Evolutionary conservation across 2,888 invertebrate genomes (phyloP).

Genomic region (Azorinus chamasolen): DNA sequence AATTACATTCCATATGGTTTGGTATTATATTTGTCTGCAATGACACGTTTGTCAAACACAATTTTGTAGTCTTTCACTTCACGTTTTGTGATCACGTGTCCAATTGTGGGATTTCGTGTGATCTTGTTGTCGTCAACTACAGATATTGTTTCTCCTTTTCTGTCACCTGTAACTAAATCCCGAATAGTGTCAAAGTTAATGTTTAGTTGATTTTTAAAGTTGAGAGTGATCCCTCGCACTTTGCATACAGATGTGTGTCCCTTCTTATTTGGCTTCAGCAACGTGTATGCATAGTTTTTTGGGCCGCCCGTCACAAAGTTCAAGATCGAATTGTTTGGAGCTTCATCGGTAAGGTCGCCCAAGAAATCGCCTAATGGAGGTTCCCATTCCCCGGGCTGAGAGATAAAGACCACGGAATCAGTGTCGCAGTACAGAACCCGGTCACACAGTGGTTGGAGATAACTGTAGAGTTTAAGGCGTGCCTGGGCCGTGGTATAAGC

Average conservation of each 20-base stretch:
- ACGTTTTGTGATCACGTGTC: slow-evolving; percentile 21
- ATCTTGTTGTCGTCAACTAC: slow-evolving; percentile 38
- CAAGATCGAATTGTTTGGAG: slow-evolving; percentile 17
- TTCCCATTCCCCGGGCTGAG: slow-evolving; percentile 11
- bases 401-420: slow-evolving; percentile 32
- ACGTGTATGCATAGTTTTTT: slow-evolving; percentile 30
- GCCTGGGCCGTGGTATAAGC: slow-evolving; percentile 36
- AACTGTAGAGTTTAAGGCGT: slow-evolving; percentile 36
- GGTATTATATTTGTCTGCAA: slow-evolving; percentile 12
- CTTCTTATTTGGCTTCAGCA: slow-evolving; percentile 17
- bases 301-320: slow-evolving; percentile 32
- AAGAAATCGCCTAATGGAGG: slow-evolving; percentile 15
- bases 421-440: slow-evolving; percentile 29
- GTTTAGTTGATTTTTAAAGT: slow-evolving; percentile 31
- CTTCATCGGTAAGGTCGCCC: slow-evolving; percentile 19
- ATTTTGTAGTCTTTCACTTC: slow-evolving; percentile 42
- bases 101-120: slow-evolving; percentile 15
- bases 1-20: slow-evolving; percentile 18
- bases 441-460: slow-evolving; percentile 13
- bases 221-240: slow-evolving; percentile 36
- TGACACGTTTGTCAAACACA: slow-evolving; percentile 14
- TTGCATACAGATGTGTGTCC: slow-evolving; percentile 30
- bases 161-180: slow-evolving; percentile 19
- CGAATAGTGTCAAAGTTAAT: slow-evolving; percentile 39
- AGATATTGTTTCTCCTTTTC: slow-evolving; percentile 2